These are phyloP conservation scores for Leptosomus discolor DNA, from an alignment of 2,113 vertebrate genomes.

Conservation along the genomic window DNA sequence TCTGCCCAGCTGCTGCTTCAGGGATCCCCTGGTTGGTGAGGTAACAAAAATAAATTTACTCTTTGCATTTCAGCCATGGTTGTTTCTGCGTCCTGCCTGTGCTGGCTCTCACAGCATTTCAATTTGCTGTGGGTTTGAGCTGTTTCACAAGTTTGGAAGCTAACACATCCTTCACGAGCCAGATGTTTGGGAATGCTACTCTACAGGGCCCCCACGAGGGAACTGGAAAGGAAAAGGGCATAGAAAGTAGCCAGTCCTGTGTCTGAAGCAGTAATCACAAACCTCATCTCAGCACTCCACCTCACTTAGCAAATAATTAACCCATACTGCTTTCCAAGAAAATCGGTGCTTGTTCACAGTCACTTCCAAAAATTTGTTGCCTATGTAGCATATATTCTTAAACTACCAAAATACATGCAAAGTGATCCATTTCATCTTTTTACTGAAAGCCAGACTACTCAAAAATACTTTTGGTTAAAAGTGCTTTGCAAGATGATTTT, in stretches of 20 bases:
- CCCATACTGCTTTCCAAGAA: not conserved
- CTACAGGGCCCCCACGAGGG: accelerated
- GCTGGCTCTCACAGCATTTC: not conserved
- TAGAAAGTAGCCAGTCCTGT: not conserved
- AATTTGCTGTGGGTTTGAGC: not conserved
- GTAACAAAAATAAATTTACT: not conserved
- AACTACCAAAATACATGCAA: not conserved
- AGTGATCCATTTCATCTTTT: not conserved
- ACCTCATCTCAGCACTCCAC: not conserved
- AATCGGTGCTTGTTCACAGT: not conserved
- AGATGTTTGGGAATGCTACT: not conserved
- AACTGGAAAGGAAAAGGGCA: not conserved
- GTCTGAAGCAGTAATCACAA: not conserved
- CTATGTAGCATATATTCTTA: not conserved
- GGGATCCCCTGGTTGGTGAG: not conserved
- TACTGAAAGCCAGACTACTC: not conserved
- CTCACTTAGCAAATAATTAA: not conserved
- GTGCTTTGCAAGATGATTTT: not conserved
- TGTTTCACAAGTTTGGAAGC: not conserved
- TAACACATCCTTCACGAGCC: not conserved
- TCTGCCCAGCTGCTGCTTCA: not conserved
- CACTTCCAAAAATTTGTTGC: not conserved
- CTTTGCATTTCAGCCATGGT: not conserved
- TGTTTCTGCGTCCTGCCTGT: not conserved
- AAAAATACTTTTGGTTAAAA: not conserved